Base-by-base conservation (phyloP, 2,888 invertebrate genomes). In the Drosophila maculinotata region DNA sequence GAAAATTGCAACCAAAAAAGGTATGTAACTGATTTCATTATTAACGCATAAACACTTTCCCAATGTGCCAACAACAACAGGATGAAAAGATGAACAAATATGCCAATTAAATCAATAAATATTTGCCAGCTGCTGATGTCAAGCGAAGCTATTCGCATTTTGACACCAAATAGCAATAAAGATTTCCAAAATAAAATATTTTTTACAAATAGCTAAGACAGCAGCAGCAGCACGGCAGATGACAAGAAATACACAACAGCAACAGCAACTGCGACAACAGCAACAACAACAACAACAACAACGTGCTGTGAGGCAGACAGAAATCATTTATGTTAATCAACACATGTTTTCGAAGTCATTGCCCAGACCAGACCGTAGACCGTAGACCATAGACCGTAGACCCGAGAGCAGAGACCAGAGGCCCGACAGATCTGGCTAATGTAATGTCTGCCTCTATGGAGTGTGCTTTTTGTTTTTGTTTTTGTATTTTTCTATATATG, bases 321-420 rank as follows among this genome's bases (percentile, higher is more conserved):
- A 80, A 85, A 84, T 87, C 82, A 78, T 87, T 87, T 83, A 83
- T 87, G 87, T 81, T 87, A 87, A 83, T 87, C 87, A 78, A 87
- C 79, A 83, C 81, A 74, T 84, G 84, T 82, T 84, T 84, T 76
- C 51, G 67, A 67, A 81, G 81, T 85, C 86, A 85, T 81, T 81
- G 81, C 86, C 81, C 83, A 77, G 59, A 58, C 49, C 60, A 20
- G 20, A 20, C 38, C 38, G 17, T 20, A 47, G 56, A 51, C 59
- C 30, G 15, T 30, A 45, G 30, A 45, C 45, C 10, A 20, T 20
- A 20, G 20, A 20, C 60, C 30, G 30, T 36, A 20, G 36, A 36
- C 36, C n/a, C 5, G 57, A 68, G 39, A 36, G 44, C 56, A 17
- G 38, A 59, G 54, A 49, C 54, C 63, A 36, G 48, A 68, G 52